Percentiles rank a stretch among this genome's conserved stretches.
Evolutionary conservation across 1,140 invertebrate genomes (phyloP).

Genomic region (Formica exsecta): DNA sequence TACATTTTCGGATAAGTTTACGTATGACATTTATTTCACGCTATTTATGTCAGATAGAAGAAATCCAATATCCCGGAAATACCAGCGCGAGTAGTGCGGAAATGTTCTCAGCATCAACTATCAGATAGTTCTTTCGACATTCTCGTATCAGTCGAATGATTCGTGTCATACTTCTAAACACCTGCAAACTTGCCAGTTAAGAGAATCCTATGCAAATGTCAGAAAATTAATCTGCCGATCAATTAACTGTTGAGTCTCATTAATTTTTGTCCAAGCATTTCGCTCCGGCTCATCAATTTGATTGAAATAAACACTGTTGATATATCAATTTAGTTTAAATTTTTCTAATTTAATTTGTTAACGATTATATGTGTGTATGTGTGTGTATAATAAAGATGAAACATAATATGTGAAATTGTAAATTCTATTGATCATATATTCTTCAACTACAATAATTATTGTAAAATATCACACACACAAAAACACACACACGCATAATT

Average conservation of each 20-base stretch:
- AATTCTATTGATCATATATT: neutral
- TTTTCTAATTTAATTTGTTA: neutral
- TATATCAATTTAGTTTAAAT: neutral
- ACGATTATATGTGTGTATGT: neutral
- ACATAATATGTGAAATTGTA: neutral
- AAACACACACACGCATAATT: neutral
- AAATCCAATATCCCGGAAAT: slow-evolving; percentile 46
- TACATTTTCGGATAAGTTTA: slow-evolving; percentile 49
- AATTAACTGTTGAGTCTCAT: neutral
- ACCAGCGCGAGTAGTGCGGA: slow-evolving; percentile 11
- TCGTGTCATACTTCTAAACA: slow-evolving; percentile 10
- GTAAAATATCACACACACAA: neutral
- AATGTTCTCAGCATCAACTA: slow-evolving; percentile 32
- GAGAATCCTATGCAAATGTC: neutral
- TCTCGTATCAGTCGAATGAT: slow-evolving; percentile 18
- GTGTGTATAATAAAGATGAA: neutral
- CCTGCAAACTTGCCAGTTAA: neutral
- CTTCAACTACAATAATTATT: neutral
- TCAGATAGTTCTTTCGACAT: slow-evolving; percentile 35
- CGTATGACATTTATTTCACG: slow-evolving; percentile 59
- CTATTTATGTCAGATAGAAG: slow-evolving; percentile 56
- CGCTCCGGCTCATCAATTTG: neutral
- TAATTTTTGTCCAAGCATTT: neutral
- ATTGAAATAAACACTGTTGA: neutral
- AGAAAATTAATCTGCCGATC: neutral